Base-by-base conservation (phyloP, 2,888 invertebrate genomes). In the Amphipoea lucens region DNA sequence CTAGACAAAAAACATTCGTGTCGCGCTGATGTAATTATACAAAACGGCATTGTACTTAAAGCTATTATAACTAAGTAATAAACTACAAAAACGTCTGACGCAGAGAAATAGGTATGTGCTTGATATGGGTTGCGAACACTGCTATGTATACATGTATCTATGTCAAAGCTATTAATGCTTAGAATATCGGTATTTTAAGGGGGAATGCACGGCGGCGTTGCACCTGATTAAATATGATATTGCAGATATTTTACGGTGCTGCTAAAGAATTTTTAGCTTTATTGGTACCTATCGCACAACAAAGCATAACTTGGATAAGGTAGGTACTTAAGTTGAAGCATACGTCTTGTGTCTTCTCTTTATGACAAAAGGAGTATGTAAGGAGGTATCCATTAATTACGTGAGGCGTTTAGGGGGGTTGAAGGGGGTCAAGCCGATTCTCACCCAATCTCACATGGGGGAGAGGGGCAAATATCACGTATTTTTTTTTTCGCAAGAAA, bases 1-100 rank as follows among this genome's bases (percentile, higher is more conserved):
- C 73, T 82, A 78, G 79, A 81, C 78, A 87, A 86, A 88, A 86
- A 83, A 74, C 78, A 81, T 81, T 86, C 77, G 87, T 81, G 87
- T 79, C 74, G 80, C 66, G 65, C 62, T 71, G 67, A 76, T 76
- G 81, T 89, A 82, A 86, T 89, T 87, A 86, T 81, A 86, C 84
- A 84, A 79, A 87, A 86, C 71, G 70, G 57, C 76, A 81, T 82
- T 80, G 69, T 87, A 83, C 74, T 60, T 76, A 74, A 67, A 76
- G n/a, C 76, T 78, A 82, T 84, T 72, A 74, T 78, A 84, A 86
- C 81, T 82, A 82, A 60, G 57, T 60, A 60, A 84, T 81, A 81
- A 77, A 75, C 48, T 80, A 76, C 70, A 84, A 86, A 87, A 87
- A 81, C 75, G 48, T 67, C 70, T 69, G 74, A 66, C 57, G 57